Evolutionary conservation across 2,888 invertebrate genomes (phyloP).

Genomic region (Hypolimnas misippus): DNA sequence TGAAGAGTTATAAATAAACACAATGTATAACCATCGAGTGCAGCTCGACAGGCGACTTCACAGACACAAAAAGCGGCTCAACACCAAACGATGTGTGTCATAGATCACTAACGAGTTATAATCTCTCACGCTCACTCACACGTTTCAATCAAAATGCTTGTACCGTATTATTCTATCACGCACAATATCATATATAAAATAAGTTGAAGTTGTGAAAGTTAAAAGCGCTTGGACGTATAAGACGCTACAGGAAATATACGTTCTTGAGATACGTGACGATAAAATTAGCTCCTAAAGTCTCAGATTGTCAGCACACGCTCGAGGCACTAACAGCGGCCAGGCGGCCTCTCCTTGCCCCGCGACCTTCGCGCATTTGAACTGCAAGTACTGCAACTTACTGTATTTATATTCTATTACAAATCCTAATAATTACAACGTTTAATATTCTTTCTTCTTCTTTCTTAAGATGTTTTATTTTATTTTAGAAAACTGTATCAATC

Average conservation of each 20-base stretch:
- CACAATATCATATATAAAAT: background rate
- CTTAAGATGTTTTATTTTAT: too few relatives aligned
- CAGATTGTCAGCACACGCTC: too few relatives aligned
- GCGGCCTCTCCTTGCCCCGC: constrained; percentile 3
- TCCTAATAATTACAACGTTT: too few relatives aligned
- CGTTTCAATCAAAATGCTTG: background rate
- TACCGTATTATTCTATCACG: background rate
- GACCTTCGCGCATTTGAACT: background rate
- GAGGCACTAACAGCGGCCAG: background rate
- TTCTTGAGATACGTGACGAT: too few relatives aligned
- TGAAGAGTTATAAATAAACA: constrained; percentile 3
- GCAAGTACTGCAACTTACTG: too few relatives aligned
- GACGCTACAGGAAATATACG: too few relatives aligned
- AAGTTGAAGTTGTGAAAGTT: too few relatives aligned
- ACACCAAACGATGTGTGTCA: constrained; percentile 11
- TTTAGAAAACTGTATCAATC: too few relatives aligned
- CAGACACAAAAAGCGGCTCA: background rate
- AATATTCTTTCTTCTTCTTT: background rate
- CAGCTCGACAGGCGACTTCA: background rate
- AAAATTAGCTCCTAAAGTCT: too few relatives aligned
- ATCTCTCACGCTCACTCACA: background rate
- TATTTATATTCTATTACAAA: too few relatives aligned
- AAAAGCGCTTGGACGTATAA: too few relatives aligned
- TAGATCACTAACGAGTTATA: constrained; percentile 16
- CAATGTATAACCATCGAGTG: background rate